A percentile compares a stretch with the other conserved stretches of the same genome.
Evolutionary conservation across 2,113 vertebrate species (phyloP).

Genomic region (Hiodon tergisus): DNA sequence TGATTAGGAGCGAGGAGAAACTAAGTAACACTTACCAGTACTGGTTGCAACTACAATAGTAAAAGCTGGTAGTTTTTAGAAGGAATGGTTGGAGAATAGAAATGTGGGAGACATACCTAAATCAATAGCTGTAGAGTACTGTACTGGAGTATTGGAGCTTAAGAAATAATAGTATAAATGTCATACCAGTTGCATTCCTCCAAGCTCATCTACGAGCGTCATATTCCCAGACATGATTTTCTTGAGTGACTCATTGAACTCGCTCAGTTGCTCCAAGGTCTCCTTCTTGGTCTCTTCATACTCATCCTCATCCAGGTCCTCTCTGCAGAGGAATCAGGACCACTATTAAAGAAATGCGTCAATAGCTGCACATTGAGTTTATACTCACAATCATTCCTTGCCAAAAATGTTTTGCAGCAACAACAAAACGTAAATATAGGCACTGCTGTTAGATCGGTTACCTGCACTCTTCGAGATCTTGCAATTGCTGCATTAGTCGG

Average conservation of each 20-base stretch:
- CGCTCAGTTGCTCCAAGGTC: slow-evolving; percentile 88
- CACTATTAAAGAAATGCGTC: not conserved
- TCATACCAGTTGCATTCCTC: slow-evolving; percentile 93
- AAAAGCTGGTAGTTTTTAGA: not conserved
- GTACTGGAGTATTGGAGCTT: not conserved
- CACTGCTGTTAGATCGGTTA: slow-evolving; percentile 40
- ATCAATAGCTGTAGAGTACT: no score
- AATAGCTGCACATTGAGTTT: not conserved
- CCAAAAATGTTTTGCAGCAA: not conserved
- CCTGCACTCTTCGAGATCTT: slow-evolving; percentile 97
- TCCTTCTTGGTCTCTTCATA: slow-evolving; percentile 97
- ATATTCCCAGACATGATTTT: slow-evolving; percentile 96
- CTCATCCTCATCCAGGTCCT: slow-evolving; percentile 89
- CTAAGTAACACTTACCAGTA: not conserved
- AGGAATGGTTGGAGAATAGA: not conserved
- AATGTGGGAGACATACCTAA: no score
- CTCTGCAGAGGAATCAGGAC: slow-evolving; percentile 56
- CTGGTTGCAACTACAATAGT: not conserved
- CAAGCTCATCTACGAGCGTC: slow-evolving; percentile 91
- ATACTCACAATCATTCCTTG: not conserved
- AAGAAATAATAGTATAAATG: not conserved
- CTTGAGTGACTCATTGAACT: slow-evolving; percentile 92
- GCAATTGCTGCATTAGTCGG: slow-evolving; percentile 92
- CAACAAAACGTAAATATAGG: not conserved
- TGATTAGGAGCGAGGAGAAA: slow-evolving; percentile 48